These are phyloP conservation scores for Nannoperca obscura DNA, from an alignment of 2,797 vertebrate species.

Conservation along the genomic window DNA sequence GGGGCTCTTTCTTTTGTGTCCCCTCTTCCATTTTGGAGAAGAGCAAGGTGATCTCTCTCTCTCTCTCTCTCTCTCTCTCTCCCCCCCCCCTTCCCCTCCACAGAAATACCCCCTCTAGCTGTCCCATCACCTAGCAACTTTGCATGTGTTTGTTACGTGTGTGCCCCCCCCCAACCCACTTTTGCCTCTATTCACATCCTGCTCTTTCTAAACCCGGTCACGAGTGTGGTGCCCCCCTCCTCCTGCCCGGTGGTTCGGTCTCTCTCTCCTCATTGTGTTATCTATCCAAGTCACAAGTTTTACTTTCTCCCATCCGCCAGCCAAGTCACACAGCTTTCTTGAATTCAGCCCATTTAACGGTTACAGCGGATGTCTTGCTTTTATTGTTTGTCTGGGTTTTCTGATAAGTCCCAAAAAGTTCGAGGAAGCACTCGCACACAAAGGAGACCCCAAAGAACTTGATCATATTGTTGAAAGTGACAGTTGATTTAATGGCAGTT, in stretches of 20 bases:
- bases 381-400: constrained; percentile 47
- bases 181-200: constrained; percentile 48
- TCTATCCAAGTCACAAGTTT: constrained; percentile 56
- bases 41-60: constrained; percentile 30
- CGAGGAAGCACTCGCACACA: constrained; percentile 38
- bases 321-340: constrained; percentile 14
- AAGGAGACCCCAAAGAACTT: background rate
- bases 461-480: constrained; percentile 66
- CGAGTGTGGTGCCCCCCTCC: constrained; percentile 37
- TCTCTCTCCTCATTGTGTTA: constrained; percentile 28
- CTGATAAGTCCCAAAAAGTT: constrained; percentile 47
- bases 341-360: background rate
- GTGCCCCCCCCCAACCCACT: constrained; percentile 32
- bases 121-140: constrained; percentile 74
- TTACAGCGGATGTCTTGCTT: constrained; percentile 58
- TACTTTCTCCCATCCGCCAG: constrained; percentile 9
- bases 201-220: constrained; percentile 56
- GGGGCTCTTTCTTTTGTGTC: constrained; percentile 53
- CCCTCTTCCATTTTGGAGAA: constrained; percentile 29
- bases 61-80: background rate
- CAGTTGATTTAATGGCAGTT: constrained; percentile 61
- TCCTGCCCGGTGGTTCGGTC: constrained; percentile 1
- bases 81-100: background rate
- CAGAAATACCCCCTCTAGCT: constrained; percentile 46
- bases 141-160: constrained; percentile 40